Conservation (phyloP, 2,797 vertebrate genomes). For the Rhynchotus rufescens region DNA sequence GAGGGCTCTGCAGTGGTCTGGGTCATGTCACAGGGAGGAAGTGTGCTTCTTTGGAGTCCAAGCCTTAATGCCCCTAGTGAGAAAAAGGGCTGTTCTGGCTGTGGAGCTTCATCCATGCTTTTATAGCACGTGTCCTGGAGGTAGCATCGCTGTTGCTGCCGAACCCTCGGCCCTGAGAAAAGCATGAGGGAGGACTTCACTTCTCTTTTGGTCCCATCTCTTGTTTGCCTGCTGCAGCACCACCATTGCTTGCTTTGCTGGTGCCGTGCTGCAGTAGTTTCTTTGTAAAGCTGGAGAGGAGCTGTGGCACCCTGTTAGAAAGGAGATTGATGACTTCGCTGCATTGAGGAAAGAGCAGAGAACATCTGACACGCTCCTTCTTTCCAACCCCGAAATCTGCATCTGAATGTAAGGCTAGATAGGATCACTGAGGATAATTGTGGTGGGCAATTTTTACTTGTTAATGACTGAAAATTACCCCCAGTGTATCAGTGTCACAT, state of each 20-base stretch:
- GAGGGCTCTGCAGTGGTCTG: not conserved
- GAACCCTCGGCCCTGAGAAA: not conserved
- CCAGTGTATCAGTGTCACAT: not conserved
- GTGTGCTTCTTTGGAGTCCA: not conserved
- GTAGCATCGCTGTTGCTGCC: accelerated
- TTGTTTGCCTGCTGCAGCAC: not conserved
- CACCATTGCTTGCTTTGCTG: not conserved
- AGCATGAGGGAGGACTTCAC: not conserved
- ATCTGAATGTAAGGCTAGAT: conserved; percentile 16
- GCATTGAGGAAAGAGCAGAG: not conserved
- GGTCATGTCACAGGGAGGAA: accelerated
- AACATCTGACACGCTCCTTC: not conserved
- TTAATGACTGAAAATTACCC: conserved; percentile 24
- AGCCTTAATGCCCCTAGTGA: not conserved
- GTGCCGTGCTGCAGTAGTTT: not conserved
- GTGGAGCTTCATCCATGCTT: not conserved
- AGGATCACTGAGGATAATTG: not conserved
- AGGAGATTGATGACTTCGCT: not conserved
- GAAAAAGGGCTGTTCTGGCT: not conserved
- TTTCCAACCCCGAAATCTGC: not conserved
- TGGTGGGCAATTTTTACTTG: conserved; percentile 28
- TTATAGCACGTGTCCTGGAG: accelerated
- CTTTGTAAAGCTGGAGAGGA: not conserved
- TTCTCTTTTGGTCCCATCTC: not conserved
- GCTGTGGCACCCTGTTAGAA: not conserved